Evolutionary conservation across 1,140 invertebrate genomes (phyloP).

Genomic region (Agraylea sexmaculata): DNA sequence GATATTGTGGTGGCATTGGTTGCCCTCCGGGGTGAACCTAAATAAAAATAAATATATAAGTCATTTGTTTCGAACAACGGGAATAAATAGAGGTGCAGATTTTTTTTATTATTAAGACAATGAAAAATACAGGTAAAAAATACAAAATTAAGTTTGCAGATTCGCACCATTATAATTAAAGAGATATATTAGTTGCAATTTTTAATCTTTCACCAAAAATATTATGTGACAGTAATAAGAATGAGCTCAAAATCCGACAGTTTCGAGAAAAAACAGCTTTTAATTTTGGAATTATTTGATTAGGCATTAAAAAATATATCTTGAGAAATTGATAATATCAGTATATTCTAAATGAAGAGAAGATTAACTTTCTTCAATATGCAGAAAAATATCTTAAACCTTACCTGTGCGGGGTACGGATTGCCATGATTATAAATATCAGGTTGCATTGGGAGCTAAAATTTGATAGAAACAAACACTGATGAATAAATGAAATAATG

Average conservation of each 20-base stretch:
- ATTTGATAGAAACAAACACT: too few species aligned
- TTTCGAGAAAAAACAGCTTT: neutral
- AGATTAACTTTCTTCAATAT: conserved; percentile 1
- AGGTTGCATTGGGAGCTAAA: too few species aligned
- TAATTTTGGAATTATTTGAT: neutral
- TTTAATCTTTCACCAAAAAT: neutral
- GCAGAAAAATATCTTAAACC: neutral
- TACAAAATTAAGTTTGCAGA: conserved; percentile 3
- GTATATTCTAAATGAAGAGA: conserved; percentile 4
- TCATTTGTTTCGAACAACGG: conserved; percentile 15
- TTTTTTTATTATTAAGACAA: conserved; percentile 3
- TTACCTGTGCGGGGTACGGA: too few species aligned
- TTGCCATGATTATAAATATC: too few species aligned
- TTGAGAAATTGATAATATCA: conserved; percentile 2
- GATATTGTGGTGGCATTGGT: conserved; percentile 29
- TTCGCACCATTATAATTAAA: neutral
- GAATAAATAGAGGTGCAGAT: conserved; percentile 7
- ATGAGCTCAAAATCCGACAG: neutral
- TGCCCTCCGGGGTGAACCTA: conserved; percentile 23
- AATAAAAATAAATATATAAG: conserved; percentile 18
- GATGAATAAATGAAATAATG: neutral
- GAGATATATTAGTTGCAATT: neutral
- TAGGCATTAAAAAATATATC: neutral
- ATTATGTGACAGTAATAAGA: too few species aligned
- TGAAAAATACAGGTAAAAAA: conserved; percentile 8